Conservation (phyloP, 2,888 invertebrate genomes). For the Drosophila mettleri region DNA sequence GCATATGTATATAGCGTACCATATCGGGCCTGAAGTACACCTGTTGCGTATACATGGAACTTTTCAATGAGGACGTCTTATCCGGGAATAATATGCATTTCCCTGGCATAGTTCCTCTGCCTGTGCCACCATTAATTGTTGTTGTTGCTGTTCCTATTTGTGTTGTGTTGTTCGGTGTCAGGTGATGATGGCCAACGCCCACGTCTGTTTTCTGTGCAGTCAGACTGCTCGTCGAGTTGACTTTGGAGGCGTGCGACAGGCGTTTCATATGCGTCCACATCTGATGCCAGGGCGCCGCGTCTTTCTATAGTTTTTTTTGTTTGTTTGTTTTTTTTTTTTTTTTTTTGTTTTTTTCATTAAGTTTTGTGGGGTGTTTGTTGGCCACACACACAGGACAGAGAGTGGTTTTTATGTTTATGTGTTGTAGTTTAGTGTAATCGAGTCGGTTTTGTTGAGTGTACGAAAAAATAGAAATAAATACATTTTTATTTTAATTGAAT, state of each 20-base stretch:
- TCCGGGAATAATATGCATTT: conserved; percentile 80
- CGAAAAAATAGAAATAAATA: conserved; percentile 65
- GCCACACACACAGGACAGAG: conserved; percentile 39
- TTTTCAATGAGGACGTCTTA: conserved; percentile 80
- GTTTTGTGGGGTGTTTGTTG: conserved; percentile 25
- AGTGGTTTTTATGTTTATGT: conserved; percentile 19
- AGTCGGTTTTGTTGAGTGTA: conserved; percentile 34
- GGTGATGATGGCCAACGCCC: conserved; percentile 69
- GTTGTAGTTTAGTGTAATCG: conserved; percentile 31
- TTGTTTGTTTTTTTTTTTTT: conserved; percentile 20
- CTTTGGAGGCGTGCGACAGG: conserved; percentile 84
- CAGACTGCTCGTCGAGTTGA: conserved; percentile 83
- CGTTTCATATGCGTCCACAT: conserved; percentile 85
- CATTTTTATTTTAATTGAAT: conserved; percentile 51
- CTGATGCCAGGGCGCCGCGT: conserved; percentile 84
- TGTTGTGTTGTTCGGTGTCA: conserved; percentile 35
- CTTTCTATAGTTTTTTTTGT: conserved; percentile 79
- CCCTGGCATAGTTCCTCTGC: conserved; percentile 59
- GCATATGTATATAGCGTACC: conserved; percentile 71
- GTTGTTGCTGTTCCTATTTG: conserved; percentile 37
- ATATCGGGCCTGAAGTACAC: conserved; percentile 82
- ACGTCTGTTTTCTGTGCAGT: conserved; percentile 82
- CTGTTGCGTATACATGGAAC: conserved; percentile 78
- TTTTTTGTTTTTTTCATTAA: conserved; percentile 23
- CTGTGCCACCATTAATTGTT: conserved; percentile 28